Base-by-base conservation (phyloP, 2,888 invertebrate genomes). In the Tromatobia lineatoria region DNA sequence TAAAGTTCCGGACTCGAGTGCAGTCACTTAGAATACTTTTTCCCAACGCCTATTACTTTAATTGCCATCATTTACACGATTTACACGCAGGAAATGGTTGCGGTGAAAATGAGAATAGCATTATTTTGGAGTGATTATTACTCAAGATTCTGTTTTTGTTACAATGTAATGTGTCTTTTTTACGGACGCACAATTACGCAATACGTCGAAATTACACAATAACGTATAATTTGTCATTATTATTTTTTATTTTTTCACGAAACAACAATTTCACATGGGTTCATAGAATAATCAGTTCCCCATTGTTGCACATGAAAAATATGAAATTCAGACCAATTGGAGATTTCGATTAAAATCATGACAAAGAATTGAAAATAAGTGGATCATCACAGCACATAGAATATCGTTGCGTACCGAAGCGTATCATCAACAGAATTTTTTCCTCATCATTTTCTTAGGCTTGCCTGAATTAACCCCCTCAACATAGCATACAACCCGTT, bases 31-130 rank as follows among this genome's bases (percentile, higher is more conserved):
- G 47, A 50, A 50, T 50, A 6, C 47, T 50, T n/a, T 15, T 50
- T 50, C 47, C 47, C 47, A n/a, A n/a, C 47, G 15, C 47, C 6
- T n/a, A 50, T 50, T 50, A 50, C 47, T 50, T 50, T 50, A 50
- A 50, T 50, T 50, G 47, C 47, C 47, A 15, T n/a, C 47, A 50
- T 50, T 50, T 50, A n/a, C n/a, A 15, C 47, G n/a, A 50, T 15
- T 18, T 15, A 50, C 47, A 50, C n/a, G n/a, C 47, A n/a, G 47
- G 47, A 50, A 50, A 50, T n/a, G 47, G 15, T 50, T 50, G 47
- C 47, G 47, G 47, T 45, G 45, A 45, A 45, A 45, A 45, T 45
- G 45, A 13, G 15, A 45, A 45, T 45, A 45, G 45, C 15, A 15
- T 50, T n/a, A n/a, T 50, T 50, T 50, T 15, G 15, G 47, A n/a